Percentiles rank a stretch among this genome's conserved stretches.
phyloP scores from a whole-genome alignment of 2,888 invertebrate genomes.

The Ophion ellenae region DNA sequence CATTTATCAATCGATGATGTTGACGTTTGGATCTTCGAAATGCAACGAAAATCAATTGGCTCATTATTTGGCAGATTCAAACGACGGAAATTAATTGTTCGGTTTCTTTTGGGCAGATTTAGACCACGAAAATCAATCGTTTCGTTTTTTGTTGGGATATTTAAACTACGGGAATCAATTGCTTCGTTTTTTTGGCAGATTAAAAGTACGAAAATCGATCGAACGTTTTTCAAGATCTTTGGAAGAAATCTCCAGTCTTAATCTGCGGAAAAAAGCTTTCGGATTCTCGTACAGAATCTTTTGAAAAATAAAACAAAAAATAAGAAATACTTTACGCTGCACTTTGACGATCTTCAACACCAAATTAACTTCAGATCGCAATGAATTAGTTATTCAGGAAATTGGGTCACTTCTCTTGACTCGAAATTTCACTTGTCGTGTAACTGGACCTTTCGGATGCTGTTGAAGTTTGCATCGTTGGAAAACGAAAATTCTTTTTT shows the following conservation, averaged over 20 bases:
- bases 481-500: too few species aligned
- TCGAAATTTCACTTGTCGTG: slow-evolving; percentile 1
- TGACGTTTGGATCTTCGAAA: background rate
- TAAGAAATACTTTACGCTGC: background rate
- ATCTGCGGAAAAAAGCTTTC: background rate
- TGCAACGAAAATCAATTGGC: background rate
- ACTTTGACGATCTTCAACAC: background rate
- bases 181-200: too few species aligned
- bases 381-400: background rate
- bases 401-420: slow-evolving; percentile 49
- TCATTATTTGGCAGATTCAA: background rate
- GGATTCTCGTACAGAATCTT: background rate
- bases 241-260: background rate
- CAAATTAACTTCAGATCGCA: too few species aligned
- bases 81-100: background rate
- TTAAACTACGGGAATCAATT: background rate
- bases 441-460: slow-evolving; percentile 12
- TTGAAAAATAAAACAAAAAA: background rate
- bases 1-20: slow-evolving; percentile 53
- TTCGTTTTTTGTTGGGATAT: too few species aligned
- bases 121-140: background rate
- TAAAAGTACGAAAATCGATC: too few species aligned
- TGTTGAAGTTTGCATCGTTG: too few species aligned
- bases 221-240: background rate
- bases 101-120: too few species aligned